A percentile compares a stretch with the other conserved stretches of the same genome.
These are phyloP conservation scores for Microplitis manilae DNA, from an alignment of 2,888 invertebrate genomes.

Conservation along the genomic window DNA sequence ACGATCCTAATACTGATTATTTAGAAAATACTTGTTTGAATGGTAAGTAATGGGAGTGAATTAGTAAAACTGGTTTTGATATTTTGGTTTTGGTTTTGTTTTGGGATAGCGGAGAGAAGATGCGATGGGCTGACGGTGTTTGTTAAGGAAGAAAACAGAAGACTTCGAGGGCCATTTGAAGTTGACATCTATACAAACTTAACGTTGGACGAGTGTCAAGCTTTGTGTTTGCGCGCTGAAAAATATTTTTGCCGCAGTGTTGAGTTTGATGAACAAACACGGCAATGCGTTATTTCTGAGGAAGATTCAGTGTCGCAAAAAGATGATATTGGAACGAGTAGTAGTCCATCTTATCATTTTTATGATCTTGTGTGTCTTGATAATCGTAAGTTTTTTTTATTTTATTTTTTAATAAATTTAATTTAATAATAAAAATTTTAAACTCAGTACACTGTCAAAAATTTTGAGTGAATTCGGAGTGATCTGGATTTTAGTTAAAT, in stretches of 20 bases:
- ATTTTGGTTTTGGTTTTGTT: no score
- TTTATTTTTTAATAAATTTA: background rate
- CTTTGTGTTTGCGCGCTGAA: conserved; percentile 88
- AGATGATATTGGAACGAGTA: conserved; percentile 88
- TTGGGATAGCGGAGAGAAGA: conserved; percentile 79
- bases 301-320: conserved; percentile 93
- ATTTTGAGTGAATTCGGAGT: no score
- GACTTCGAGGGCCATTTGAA: conserved; percentile 90
- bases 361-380: conserved; percentile 92
- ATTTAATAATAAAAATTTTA: no score
- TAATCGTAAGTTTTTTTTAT: conserved; percentile 82
- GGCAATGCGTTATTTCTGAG: conserved; percentile 90
- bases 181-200: conserved; percentile 90
- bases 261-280: conserved; percentile 89
- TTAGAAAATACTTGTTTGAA: conserved; percentile 92
- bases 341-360: conserved; percentile 88
- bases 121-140: conserved; percentile 91
- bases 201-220: conserved; percentile 90
- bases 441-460: no score
- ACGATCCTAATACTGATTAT: conserved; percentile 91
- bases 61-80: background rate
- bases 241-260: conserved; percentile 93
- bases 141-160: conserved; percentile 91
- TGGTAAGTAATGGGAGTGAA: conserved; percentile 74
- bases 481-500: no score